A percentile compares a stretch with the other conserved stretches of the same genome.
phyloP scores from a whole-genome alignment of 2,888 invertebrate genomes.

The Neoascia interrupta region DNA sequence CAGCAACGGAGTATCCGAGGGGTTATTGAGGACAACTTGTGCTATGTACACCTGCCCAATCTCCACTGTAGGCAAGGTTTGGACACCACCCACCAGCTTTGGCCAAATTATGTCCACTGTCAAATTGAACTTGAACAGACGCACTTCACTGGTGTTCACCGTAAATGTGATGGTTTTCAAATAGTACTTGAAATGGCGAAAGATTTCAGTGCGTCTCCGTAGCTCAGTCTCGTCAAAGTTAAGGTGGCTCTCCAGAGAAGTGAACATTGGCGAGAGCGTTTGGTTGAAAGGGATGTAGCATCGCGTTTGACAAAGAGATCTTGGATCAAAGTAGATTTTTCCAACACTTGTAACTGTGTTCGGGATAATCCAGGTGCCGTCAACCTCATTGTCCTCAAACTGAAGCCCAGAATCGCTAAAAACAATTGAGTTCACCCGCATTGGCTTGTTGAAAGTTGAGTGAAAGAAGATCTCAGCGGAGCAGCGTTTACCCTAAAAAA shows the following conservation, averaged over 20 bases:
- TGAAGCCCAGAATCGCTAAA: constrained; percentile 84
- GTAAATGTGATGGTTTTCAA: constrained; percentile 76
- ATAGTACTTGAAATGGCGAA: constrained; percentile 76
- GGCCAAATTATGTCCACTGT: constrained; percentile 79
- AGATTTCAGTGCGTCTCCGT: constrained; percentile 77
- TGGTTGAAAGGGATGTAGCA: constrained; percentile 75
- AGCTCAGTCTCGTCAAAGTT: constrained; percentile 77
- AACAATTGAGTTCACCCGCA: constrained; percentile 84
- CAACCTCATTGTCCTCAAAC: constrained; percentile 80
- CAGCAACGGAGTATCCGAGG: constrained; percentile 75
- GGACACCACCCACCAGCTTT: constrained; percentile 76
- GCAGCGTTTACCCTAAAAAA: constrained; percentile 86
- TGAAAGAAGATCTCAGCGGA: constrained; percentile 88
- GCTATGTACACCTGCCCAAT: constrained; percentile 75
- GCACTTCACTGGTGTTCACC: constrained; percentile 77
- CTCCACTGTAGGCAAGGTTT: constrained; percentile 76
- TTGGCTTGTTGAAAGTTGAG: constrained; percentile 89
- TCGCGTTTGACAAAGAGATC: constrained; percentile 83
- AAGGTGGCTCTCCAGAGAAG: constrained; percentile 72
- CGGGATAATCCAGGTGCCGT: constrained; percentile 80
- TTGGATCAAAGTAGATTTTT: constrained; percentile 86
- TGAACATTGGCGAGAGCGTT: constrained; percentile 49
- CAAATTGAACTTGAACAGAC: constrained; percentile 77
- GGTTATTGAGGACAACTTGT: constrained; percentile 77
- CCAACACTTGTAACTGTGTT: constrained; percentile 82